Evolutionary conservation across 2,888 invertebrate genomes (phyloP), one percentile per base, ranked within the genome.

Genomic region (Poecilus cupreus): DNA sequence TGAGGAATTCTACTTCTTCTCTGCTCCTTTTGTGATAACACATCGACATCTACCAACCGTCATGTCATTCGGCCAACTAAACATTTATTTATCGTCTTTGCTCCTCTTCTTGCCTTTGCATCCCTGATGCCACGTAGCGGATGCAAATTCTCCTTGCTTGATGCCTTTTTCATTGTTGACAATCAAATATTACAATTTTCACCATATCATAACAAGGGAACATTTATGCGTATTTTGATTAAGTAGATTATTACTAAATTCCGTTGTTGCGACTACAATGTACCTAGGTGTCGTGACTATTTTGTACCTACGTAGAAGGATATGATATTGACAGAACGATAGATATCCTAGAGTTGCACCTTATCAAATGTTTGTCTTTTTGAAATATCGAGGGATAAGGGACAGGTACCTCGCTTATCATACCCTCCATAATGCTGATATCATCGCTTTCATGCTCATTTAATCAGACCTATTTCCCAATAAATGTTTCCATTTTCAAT

Each of bases 371-470:
- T 72, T 72, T 72, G 46, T n/a, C 22, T 24, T 64, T 39, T 46
- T 43, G n/a, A 72, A 72, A 72, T 22, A 46, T 22, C 46, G 46
- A 24, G 72, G 72, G 72, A 72, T 72, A 72, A 72, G 26, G 46
- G 72, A 72, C 72, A 72, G 72, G 72, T 72, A 72, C 46, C 68
- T 24, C 24, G 32, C 46, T 72, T 72, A 72, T 72, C 72, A 22
- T n/a, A 68, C 64, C 32, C 37, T 68, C 64, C 18, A 68, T 37
- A n/a, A 32, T 32, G 32, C 11, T 68, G 64, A 60, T 60, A 60
- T 26, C 54, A 54, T 54, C 54, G 22, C 4, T 54, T 54, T 54
- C 22, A 22, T 22, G 54, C 54, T 11, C 54, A 3, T n/a, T 10
- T 43, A 43, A 43, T 43, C 43, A 43, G n/a, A 43, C 13, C 13